A percentile compares a stretch with the other conserved stretches of the same genome.
phyloP scores from a whole-genome alignment of 1,140 invertebrate genomes.

The Calephelis nemesis region DNA sequence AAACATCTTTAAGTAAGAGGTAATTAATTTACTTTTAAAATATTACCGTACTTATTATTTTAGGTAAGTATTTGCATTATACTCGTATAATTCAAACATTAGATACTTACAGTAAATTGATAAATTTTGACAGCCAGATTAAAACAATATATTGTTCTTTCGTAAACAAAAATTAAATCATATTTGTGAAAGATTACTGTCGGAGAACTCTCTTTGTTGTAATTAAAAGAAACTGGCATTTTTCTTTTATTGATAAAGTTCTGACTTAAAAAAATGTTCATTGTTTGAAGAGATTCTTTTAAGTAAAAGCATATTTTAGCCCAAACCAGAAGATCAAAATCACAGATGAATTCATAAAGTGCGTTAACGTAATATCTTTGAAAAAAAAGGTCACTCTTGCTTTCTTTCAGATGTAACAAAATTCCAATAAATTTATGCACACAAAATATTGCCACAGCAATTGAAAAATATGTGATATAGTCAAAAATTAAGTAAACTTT shows the following conservation, averaged over 20 bases:
- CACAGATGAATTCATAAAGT: not conserved
- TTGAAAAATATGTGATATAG: not conserved
- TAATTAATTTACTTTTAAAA: no score
- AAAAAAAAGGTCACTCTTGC: not conserved
- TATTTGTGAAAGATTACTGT: not conserved
- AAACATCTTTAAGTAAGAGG: no score
- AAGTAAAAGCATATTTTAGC: slow-evolving; percentile 17
- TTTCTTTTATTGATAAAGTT: not conserved
- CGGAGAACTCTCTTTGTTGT: not conserved
- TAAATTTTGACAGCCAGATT: slow-evolving; percentile 3
- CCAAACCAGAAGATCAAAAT: slow-evolving; percentile 15
- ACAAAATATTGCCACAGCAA: slow-evolving; percentile 1
- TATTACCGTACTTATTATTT: no score
- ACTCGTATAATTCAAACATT: not conserved
- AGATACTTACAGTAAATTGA: not conserved
- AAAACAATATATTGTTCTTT: slow-evolving; percentile 7
- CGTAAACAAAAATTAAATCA: not conserved
- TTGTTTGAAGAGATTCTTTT: not conserved
- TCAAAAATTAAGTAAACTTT: not conserved
- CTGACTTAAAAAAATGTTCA: not conserved
- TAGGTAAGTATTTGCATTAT: no score
- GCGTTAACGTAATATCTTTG: not conserved
- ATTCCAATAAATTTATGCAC: not conserved
- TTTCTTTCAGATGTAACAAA: no score
- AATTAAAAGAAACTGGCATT: not conserved